These are phyloP conservation scores for Phalanger gymnotis DNA, from an alignment of 2,797 vertebrate genomes.

Conservation along the genomic window DNA sequence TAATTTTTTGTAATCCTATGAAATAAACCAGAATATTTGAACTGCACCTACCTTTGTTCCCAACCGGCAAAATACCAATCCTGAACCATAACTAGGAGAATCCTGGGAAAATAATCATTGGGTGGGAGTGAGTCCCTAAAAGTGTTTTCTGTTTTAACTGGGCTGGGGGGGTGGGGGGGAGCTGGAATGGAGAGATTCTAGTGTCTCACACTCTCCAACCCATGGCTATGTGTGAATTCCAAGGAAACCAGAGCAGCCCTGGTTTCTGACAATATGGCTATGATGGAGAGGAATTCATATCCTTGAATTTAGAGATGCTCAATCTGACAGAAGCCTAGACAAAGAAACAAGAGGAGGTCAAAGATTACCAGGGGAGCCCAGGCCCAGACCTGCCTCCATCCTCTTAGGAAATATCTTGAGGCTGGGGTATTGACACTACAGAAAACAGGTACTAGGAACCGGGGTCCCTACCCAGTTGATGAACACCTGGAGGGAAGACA, in stretches of 20 bases:
- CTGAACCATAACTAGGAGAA: not conserved
- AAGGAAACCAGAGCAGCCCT: not conserved
- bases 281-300: not conserved
- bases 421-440: not conserved
- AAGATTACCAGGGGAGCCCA: not conserved
- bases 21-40: not conserved
- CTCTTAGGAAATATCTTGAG: conserved; percentile 27
- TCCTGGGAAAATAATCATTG: not conserved
- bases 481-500: not conserved
- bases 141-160: not conserved
- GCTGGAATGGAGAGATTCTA: conserved; percentile 1
- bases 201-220: conserved; percentile 1
- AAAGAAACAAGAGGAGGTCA: not conserved
- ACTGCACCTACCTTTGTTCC: not conserved
- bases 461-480: not conserved
- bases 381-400: not conserved
- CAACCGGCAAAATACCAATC: not conserved
- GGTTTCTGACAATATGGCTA: not conserved
- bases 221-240: not conserved
- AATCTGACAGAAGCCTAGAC: not conserved
- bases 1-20: not conserved
- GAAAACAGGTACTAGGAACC: not conserved
- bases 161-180: no score
- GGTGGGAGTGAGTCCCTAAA: not conserved
- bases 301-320: not conserved